Base-by-base conservation (phyloP, 2,797 vertebrate species). In the Adelosebastes latens region DNA sequence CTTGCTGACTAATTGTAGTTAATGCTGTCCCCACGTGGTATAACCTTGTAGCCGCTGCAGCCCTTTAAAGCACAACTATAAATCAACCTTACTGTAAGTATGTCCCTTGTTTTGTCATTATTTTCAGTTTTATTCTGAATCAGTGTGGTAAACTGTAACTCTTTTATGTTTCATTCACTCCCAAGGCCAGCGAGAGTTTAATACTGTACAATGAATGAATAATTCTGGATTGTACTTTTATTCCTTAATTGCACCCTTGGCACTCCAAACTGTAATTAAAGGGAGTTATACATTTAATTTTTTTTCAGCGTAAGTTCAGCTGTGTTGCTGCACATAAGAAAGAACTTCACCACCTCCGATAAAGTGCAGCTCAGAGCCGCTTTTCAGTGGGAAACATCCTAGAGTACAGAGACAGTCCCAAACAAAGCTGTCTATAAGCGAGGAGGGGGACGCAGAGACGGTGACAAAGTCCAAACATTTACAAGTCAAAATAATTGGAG, bases 161-260 rank as follows among this genome's bases (percentile, higher is more conserved):
- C 22, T 13, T 77, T 65, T 52, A 16, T 46, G 25, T 11, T 36
- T 66, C 52, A 10, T 32, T 46, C 24, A 9, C 67, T 80, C 29
- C 16, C 36, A 14, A 10, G 78, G 60, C 67, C 65, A 39, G 10
- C 2, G 14, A 77, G 36, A 76, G 60, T 74, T 77, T 75, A 76
- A 80, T 20, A 22, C 53, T 36, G 39, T 36, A 75, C 36, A 63
- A 77, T 81, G 36, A 84, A 80, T 80, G 61, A 71, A 72, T 73
- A 87, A 84, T 70, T 61, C n/a, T 53, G 42, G 24, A 80, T 64
- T 80, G 73, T 83, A 74, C 63, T 82, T 89, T 82, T 76, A 86
- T 87, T 79, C 49, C 29, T 34, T 88, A 89, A 89, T 87, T 89
- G 77, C 79, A 32, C 68, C 82, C 68, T 83, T 78, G 64, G 61